phyloP scores from a whole-genome alignment of 2,888 invertebrate species.

The Cantharis rufa region DNA sequence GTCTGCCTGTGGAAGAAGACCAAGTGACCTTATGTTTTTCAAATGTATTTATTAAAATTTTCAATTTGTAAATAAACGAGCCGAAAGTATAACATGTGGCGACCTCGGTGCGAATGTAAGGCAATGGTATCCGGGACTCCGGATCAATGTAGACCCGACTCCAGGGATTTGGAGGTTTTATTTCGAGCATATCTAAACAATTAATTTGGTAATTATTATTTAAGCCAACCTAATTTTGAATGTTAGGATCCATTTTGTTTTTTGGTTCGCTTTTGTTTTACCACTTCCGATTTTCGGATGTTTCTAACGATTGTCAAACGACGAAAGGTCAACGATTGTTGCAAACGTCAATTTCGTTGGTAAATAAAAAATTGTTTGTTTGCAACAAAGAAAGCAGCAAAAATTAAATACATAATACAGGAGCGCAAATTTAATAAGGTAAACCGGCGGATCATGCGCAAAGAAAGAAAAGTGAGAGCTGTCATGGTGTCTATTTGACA shows the following conservation, averaged over 20 bases:
- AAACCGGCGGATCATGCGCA: conserved; percentile 37
- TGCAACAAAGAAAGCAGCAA: background rate
- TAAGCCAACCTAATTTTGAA: background rate
- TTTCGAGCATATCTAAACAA: conserved; percentile 22
- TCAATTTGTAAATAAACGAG: conserved; percentile 4
- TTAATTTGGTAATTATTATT: background rate
- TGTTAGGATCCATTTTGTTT: background rate
- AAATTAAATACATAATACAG: background rate
- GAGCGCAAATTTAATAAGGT: conserved; percentile 5
- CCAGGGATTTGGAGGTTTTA: conserved; percentile 32
- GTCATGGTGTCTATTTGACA: conserved; percentile 55
- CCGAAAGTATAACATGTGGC: conserved; percentile 33
- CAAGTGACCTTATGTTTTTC: conserved; percentile 37
- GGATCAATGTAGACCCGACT: conserved; percentile 34
- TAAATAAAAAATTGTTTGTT: background rate
- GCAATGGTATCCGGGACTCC: conserved; percentile 35
- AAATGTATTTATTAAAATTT: background rate
- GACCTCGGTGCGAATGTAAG: conserved; percentile 40
- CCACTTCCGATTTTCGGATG: background rate
- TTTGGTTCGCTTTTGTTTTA: background rate
- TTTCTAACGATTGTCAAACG: background rate
- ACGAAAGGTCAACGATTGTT: background rate
- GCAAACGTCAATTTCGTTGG: background rate
- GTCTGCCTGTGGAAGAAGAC: conserved; percentile 68
- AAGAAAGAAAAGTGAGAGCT: conserved; percentile 43